Conservation (phyloP, 2,797 vertebrate genomes). For the Acanthiza pusilla region DNA sequence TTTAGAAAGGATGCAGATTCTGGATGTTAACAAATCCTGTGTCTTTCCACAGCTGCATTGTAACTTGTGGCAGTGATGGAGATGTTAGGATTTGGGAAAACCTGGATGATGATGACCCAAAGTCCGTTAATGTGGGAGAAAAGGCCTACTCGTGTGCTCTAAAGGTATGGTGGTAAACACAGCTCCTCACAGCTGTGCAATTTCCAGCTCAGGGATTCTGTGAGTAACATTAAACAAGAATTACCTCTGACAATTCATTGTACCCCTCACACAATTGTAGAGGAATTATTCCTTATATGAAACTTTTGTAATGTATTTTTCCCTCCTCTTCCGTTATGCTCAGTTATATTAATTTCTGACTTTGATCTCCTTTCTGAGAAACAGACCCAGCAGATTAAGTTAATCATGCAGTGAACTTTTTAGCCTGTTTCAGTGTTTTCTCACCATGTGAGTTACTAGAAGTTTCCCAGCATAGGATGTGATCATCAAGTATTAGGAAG, state of each 20-base stretch:
- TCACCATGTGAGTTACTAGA: not conserved
- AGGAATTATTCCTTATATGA: not conserved
- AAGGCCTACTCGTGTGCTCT: slow-evolving; percentile 91
- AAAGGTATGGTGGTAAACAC: slow-evolving; percentile 74
- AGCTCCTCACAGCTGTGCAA: not conserved
- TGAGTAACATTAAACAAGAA: not conserved
- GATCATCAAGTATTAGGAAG: not conserved
- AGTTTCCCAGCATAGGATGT: not conserved
- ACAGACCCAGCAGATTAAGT: not conserved
- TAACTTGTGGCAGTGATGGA: slow-evolving; percentile 93
- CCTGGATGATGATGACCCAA: slow-evolving; percentile 94
- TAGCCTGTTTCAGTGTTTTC: not conserved
- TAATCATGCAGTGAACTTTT: slow-evolving; percentile 2
- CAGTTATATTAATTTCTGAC: not conserved
- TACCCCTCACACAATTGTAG: not conserved
- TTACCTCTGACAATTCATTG: not conserved
- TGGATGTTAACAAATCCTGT: not conserved
- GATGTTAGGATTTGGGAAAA: slow-evolving; percentile 94
- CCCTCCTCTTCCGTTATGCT: not conserved
- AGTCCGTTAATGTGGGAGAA: slow-evolving; percentile 92
- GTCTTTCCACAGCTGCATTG: slow-evolving; percentile 79
- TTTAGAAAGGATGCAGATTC: not conserved
- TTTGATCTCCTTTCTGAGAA: slow-evolving; percentile 10
- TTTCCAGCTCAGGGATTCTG: not conserved
- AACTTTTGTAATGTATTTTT: not conserved